A percentile compares a stretch with the other conserved stretches of the same genome.
These are phyloP conservation scores for Progne subis DNA, from an alignment of 2,113 vertebrate species.

Conservation along the genomic window DNA sequence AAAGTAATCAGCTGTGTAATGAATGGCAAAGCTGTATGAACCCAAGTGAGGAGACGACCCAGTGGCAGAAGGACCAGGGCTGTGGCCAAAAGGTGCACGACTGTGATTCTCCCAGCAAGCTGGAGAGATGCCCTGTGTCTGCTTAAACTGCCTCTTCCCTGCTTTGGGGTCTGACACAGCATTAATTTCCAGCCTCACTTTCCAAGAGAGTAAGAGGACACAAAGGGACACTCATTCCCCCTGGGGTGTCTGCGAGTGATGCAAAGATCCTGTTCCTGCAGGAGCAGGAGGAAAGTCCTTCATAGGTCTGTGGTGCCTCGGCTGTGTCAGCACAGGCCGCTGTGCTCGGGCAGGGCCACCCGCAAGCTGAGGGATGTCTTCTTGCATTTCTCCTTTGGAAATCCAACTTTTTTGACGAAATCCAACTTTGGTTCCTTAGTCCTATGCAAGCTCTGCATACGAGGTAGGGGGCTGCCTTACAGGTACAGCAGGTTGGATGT, in stretches of 20 bases:
- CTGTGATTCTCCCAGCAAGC: not conserved
- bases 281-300: not conserved
- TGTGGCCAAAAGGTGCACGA: not conserved
- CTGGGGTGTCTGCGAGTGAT: accelerated
- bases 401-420: not conserved
- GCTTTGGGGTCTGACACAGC: not conserved
- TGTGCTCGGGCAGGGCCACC: accelerated
- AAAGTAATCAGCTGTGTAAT: accelerated
- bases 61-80: not conserved
- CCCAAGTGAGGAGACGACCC: accelerated
- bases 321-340: accelerated
- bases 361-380: not conserved
- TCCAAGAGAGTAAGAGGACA: not conserved
- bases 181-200: not conserved
- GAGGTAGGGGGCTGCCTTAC: not conserved
- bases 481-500: accelerated
- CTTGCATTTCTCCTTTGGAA: not conserved
- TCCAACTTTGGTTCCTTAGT: not conserved
- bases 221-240: accelerated
- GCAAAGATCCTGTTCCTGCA: accelerated
- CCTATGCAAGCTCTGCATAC: accelerated
- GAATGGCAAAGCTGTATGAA: accelerated
- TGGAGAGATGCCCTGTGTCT: not conserved
- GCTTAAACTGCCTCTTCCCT: not conserved
- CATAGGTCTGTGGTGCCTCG: accelerated